These are phyloP conservation scores for Marasmarcha lunaedactyla DNA, from an alignment of 2,888 invertebrate species.

Conservation along the genomic window DNA sequence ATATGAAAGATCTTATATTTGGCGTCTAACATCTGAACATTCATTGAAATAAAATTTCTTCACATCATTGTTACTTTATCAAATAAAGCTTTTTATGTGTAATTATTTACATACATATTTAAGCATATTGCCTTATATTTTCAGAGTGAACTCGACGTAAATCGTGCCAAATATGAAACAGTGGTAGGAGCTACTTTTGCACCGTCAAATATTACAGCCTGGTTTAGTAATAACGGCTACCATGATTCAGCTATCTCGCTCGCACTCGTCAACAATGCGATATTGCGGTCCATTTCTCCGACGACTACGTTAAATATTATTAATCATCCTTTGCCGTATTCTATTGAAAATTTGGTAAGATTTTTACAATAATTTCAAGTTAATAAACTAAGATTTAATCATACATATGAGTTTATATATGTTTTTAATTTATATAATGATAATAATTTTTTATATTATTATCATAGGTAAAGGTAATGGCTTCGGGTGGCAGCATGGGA, in stretches of 20 bases:
- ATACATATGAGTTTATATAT: too few relatives aligned
- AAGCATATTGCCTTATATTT: too few relatives aligned
- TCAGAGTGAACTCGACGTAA: constrained; percentile 37
- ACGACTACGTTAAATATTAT: constrained; percentile 53
- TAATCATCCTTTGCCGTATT: constrained; percentile 80
- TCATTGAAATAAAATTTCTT: too few relatives aligned
- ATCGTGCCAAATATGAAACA: constrained; percentile 60
- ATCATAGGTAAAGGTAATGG: constrained; percentile 49
- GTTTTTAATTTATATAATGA: too few relatives aligned
- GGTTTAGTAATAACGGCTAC: constrained; percentile 85
- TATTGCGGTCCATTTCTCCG: constrained; percentile 59
- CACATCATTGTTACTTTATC: too few relatives aligned
- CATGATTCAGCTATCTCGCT: constrained; percentile 80
- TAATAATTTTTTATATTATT: too few relatives aligned
- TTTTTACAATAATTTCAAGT: too few relatives aligned
- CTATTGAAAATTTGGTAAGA: constrained; percentile 69
- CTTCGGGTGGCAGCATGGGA: constrained; percentile 57
- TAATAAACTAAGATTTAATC: not conserved
- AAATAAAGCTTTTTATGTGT: too few relatives aligned
- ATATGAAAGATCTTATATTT: too few relatives aligned
- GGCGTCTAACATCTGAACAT: too few relatives aligned
- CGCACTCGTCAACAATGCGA: constrained; percentile 73
- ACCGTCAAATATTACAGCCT: constrained; percentile 64
- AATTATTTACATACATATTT: too few relatives aligned
- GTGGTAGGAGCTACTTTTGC: constrained; percentile 71